Percentiles rank a stretch among this genome's conserved stretches.
These are phyloP conservation scores for Leucophenga maculata DNA, from an alignment of 2,888 invertebrate species.

Conservation along the genomic window DNA sequence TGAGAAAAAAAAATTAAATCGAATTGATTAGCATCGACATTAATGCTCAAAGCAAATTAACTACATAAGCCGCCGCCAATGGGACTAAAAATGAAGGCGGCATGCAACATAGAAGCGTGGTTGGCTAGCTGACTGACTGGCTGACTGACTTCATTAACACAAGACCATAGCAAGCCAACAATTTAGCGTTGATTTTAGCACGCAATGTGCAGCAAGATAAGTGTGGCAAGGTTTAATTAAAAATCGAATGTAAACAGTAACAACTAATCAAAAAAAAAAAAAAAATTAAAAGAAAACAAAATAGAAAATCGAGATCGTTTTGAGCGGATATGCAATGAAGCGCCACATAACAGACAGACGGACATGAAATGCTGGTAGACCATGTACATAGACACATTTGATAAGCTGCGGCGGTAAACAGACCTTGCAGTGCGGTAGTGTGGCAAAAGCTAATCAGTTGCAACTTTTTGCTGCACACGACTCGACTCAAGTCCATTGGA, in stretches of 20 bases:
- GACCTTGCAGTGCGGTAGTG: too few species aligned
- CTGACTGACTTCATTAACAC: neutral
- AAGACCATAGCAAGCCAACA: neutral
- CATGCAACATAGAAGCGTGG: too few species aligned
- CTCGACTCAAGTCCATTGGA: neutral
- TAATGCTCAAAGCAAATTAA: too few species aligned
- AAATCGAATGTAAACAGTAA: neutral
- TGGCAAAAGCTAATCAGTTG: constrained; percentile 14
- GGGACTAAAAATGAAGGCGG: too few species aligned
- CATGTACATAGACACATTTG: neutral
- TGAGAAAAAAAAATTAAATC: too few species aligned
- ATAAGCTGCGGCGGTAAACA: neutral
- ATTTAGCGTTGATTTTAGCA: constrained; percentile 22
- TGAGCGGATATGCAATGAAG: neutral
- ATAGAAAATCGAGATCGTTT: neutral
- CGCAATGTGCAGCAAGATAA: constrained; percentile 17
- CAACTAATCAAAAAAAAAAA: neutral
- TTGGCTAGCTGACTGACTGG: too few species aligned
- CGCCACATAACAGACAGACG: neutral
- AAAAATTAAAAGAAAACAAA: constrained; percentile 3
- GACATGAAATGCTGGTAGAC: neutral
- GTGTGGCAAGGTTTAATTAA: constrained; percentile 22
- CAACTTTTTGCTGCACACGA: constrained; percentile 10
- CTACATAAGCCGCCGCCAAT: too few species aligned
- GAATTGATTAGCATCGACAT: too few species aligned